phyloP scores from a whole-genome alignment of 2,797 vertebrate species.

The Arnoldichthys spilopterus region DNA sequence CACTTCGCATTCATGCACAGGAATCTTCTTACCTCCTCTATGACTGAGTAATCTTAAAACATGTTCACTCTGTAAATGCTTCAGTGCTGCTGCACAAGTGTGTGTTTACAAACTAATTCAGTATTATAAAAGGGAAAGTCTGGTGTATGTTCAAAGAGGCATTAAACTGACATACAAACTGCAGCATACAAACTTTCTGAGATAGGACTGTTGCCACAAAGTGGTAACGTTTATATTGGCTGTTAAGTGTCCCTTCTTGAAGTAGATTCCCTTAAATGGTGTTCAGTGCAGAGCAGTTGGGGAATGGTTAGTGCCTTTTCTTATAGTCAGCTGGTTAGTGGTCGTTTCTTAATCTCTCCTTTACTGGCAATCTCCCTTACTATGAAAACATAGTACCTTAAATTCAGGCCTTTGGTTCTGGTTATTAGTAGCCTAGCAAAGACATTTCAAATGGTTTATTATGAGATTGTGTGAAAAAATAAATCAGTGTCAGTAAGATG shows the following conservation, averaged over 20 bases:
- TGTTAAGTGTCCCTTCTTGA: slow-evolving; percentile 24
- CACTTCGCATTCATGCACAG: background rate
- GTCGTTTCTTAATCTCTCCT: slow-evolving; percentile 36
- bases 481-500: background rate
- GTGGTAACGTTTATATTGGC: slow-evolving; percentile 44
- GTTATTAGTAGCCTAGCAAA: background rate
- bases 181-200: slow-evolving; percentile 24
- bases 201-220: slow-evolving; percentile 33
- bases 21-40: background rate
- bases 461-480: too few relatives aligned
- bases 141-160: slow-evolving; percentile 38
- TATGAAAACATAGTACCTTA: background rate
- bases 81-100: background rate
- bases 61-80: slow-evolving; percentile 35
- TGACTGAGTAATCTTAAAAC: background rate
- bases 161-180: slow-evolving; percentile 23
- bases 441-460: background rate
- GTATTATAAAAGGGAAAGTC: slow-evolving; percentile 30
- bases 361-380: slow-evolving; percentile 29
- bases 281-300: slow-evolving; percentile 21
- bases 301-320: slow-evolving; percentile 30
- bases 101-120: slow-evolving; percentile 6
- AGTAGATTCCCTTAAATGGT: slow-evolving; percentile 37
- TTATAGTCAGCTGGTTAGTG: slow-evolving; percentile 28
- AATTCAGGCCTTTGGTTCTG: background rate